Evolutionary conservation across 2,888 invertebrate genomes (phyloP), one percentile per base, ranked within the genome.

Genomic region (Octonoba sinensis): DNA sequence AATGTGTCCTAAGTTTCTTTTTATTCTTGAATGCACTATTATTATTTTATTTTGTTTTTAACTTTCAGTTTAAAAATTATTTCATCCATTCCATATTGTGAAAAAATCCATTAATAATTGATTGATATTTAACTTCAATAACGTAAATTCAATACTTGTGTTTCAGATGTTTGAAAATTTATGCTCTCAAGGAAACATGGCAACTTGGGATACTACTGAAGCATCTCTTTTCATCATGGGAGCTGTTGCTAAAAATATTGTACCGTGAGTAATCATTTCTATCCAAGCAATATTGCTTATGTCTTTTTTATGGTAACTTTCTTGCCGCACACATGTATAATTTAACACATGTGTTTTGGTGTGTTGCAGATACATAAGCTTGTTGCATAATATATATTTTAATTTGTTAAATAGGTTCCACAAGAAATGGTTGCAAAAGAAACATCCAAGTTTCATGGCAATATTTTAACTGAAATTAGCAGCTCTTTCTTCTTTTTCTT

Each of bases 221-320:
- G 95, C 99, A 0, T 95, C 97, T 0, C 91, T 99, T 0, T 99
- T 95, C 88, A 92, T 99, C 3, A 97, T 98, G 97, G 94, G 95
- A 87, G 93, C 96, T 66, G 95, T 97, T 1, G 97, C 96, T 44
- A 96, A 96, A 90, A 97, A 96, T 89, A 94, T 98, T 86, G 89
- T 96, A 86, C 97, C 97, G 96, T 97, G 89, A 93, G 93, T 92
- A 57, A 36, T 36, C 36, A 36, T 36, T 22, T 18, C 54, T 18
- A 1, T 54, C 0, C 54, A 54, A 59, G 13, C 12, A 59, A 36
- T 36, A 3, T 36, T 36, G 36, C 36, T 36, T 2, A 3, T 4
- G 3, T 36, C n/a, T n/a, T n/a, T n/a, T n/a, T n/a, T n/a, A n/a
- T n/a, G n/a, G n/a, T n/a, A n/a, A n/a, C n/a, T n/a, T n/a, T n/a